A percentile compares a stretch with the other conserved stretches of the same genome.
Conservation (phyloP, 2,888 invertebrate genomes). For the Schizaphis graminum region DNA sequence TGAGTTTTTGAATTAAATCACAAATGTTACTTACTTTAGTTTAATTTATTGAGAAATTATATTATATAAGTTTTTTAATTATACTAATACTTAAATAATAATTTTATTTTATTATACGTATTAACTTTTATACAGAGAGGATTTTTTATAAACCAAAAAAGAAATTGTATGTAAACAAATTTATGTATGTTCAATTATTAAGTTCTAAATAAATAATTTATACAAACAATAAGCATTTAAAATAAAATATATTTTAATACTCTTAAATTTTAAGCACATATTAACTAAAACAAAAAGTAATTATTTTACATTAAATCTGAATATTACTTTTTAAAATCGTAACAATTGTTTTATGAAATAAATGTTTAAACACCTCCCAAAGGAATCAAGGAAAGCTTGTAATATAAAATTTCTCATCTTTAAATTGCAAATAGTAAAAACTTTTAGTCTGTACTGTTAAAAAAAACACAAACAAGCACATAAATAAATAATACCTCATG, state of each 20-base stretch:
- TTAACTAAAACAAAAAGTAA: neutral
- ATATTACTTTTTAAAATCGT: neutral
- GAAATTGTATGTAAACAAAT: neutral
- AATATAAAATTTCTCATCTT: constrained; percentile 1
- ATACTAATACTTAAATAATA: too few relatives aligned
- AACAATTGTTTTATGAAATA: constrained; percentile 33
- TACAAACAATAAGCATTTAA: neutral
- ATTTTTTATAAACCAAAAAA: neutral
- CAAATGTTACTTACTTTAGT: too few relatives aligned
- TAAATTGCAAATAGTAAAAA: constrained; percentile 36
- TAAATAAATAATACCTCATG: constrained; percentile 42
- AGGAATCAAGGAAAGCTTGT: constrained; percentile 17
- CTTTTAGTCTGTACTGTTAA: constrained; percentile 3
- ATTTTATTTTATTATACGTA: too few relatives aligned
- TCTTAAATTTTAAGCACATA: neutral
- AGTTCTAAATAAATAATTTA: neutral
- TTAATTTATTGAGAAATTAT: neutral
- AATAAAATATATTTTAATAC: neutral
- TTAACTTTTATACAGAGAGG: neutral
- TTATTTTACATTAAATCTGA: neutral
- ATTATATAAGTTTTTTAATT: neutral
- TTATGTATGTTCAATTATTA: neutral
- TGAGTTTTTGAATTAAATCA: neutral
- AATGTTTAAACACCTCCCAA: constrained; percentile 28
- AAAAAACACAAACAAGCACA: neutral